These are phyloP conservation scores for Alligator sinensis DNA, from an alignment of 2,113 vertebrate species.

Conservation along the genomic window DNA sequence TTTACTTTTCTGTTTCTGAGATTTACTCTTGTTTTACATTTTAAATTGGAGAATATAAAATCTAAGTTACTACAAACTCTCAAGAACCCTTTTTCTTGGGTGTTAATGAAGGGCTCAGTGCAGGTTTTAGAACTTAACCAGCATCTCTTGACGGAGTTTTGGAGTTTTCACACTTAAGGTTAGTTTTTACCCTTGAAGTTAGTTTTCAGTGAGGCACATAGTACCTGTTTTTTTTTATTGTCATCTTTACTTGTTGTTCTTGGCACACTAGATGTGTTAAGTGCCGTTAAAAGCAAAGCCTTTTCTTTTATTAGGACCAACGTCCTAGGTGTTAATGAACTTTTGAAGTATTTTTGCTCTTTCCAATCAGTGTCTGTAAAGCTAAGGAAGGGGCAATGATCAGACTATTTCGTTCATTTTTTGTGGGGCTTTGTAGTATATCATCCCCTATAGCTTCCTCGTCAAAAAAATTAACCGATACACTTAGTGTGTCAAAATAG, in stretches of 20 bases:
- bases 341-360: slow-evolving; percentile 13
- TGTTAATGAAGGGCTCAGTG: neutral
- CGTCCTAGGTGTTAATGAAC: neutral
- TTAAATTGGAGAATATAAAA: neutral
- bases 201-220: neutral
- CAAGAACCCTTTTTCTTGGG: neutral
- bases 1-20: neutral
- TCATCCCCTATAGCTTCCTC: neutral
- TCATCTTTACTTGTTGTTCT: neutral
- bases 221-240: neutral
- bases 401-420: neutral
- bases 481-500: neutral
- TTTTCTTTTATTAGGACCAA: neutral
- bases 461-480: neutral
- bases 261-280: neutral
- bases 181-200: neutral
- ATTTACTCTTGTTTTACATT: neutral
- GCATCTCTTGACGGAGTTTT: neutral
- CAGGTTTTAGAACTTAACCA: neutral
- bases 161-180: neutral
- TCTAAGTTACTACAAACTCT: neutral
- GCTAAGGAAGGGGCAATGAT: neutral
- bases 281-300: neutral
- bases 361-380: neutral
- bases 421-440: neutral